Evolutionary conservation across 2,797 vertebrate species (phyloP), one percentile per base, ranked within the genome.

Genomic region (Serranus cabrilla): DNA sequence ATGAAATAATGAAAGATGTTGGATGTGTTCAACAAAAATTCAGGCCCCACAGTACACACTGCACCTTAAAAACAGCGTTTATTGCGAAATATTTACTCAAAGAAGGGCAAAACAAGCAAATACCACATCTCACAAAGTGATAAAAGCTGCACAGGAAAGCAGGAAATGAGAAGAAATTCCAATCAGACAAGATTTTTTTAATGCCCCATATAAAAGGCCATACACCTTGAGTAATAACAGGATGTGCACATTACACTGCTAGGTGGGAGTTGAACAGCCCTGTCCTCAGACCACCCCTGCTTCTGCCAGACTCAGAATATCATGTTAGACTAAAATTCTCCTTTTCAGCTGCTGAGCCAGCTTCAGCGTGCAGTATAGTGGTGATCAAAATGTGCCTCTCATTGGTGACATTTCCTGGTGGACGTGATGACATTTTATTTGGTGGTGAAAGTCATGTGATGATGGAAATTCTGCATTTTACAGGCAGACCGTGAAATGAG

Each of bases 341-440:
- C 47, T 52, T 55, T 66, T 47, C 37, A 3, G 20, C 2, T 27
- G 37, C 39, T 12, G 62, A 46, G 51, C 20, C 59, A 18, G 56
- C 31, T 23, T 60, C 55, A 17, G n/a, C 67, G 31, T 20, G 34
- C 45, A 1, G 21, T 21, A 7, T 3, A 40, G 16, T 12, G 21
- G 20, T 21, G 57, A 74, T 80, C 46, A 51, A 54, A 84, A 70
- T 67, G 20, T 52, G 18, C 58, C 3, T 40, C 66, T 64, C 73
- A 86, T 83, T 69, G 71, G 47, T 84, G 76, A 80, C 82, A 87
- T 89, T 88, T 83, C 57, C 68, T 68, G 55, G 42, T 49, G 17
- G 72, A 74, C 66, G 59, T 42, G 70, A 50, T 81, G 71, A 82
- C 77, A 88, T 87, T 90, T 81, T 31, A 59, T 74, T 68, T 51